Base-by-base conservation (phyloP, 1,140 invertebrate genomes). In the Drosophila sulfurigaster region DNA sequence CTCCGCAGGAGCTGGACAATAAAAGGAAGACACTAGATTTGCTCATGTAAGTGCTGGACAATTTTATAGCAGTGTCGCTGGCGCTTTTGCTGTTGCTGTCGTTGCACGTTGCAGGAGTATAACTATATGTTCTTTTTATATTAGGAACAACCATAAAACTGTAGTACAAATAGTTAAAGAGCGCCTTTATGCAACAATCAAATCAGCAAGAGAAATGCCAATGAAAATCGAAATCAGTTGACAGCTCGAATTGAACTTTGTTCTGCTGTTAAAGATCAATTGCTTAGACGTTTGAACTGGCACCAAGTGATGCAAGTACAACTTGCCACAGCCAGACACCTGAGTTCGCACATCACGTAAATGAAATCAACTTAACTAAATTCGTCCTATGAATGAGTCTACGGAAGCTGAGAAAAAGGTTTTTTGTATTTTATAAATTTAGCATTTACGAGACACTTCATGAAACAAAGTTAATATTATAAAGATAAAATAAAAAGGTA, bases 21-120 rank as follows among this genome's bases (percentile, higher is more conserved):
- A 62, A 62, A 69, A 69, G 46, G 30, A 41, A 41, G 49, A 62
- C 20, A 60, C 71, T 41, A 56, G 71, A 60, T 74, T 74, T 68
- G 57, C 49, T n/a, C 65, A 69, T 62, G 30, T 62, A 62, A 74
- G 57, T 62, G 57, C 30, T 30, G 49, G 32, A 32, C 49, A 32
- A 69, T 74, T 69, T 67, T 62, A 74, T 57, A 25, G 57, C 5
- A 41, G 30, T 0, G 16, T 13, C 1, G 20, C 20, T 25, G 3
- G 3, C 3, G 20, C 20, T 25, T 25, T 25, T 25, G 20, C 41
- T 3, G 1, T 20, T 30, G 25, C 7, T 30, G 2, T 46, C 1
- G 5, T 43, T 43, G 41, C 11, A 25, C 11, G 20, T 41, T 57
- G 13, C 38, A 16, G 35, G 0, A 43, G 38, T 25, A 25, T 25